Conservation (phyloP, 2,113 vertebrate species). For the Apus apus region DNA sequence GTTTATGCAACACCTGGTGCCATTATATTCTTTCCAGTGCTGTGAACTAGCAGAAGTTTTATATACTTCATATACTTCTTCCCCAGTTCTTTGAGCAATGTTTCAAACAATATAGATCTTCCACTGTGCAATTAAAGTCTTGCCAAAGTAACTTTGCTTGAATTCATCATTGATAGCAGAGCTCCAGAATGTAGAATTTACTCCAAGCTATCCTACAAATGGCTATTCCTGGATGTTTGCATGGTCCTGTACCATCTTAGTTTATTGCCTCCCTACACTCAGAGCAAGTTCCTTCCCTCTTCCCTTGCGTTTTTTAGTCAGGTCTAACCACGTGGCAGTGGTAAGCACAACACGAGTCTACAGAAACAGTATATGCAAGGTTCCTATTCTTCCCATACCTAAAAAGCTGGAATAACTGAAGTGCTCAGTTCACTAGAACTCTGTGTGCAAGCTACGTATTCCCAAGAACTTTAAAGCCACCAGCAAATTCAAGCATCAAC, state of each 20-base stretch:
- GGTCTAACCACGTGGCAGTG: not conserved
- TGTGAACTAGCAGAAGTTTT: not conserved
- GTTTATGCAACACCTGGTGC: not conserved
- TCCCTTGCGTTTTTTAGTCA: not conserved
- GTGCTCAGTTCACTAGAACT: not conserved
- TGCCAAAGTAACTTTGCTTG: not conserved
- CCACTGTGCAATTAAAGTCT: not conserved
- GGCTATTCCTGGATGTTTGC: not conserved
- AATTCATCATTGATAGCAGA: not conserved
- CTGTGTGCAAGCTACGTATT: not conserved
- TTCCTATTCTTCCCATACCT: not conserved
- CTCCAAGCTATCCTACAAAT: not conserved
- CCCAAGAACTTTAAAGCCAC: not conserved
- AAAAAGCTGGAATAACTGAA: not conserved
- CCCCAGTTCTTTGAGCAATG: not conserved
- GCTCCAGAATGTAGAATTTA: not conserved
- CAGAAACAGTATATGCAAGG: not conserved
- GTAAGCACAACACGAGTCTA: not conserved
- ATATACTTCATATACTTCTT: not conserved
- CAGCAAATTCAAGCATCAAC: not conserved
- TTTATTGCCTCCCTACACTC: not conserved
- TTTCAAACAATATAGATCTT: not conserved
- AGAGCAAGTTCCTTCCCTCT: not conserved
- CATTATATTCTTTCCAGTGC: not conserved
- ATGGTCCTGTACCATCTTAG: not conserved